Evolutionary conservation across 2,797 vertebrate species (phyloP), one percentile per base, ranked within the genome.

Genomic region (Xenentodon cancila): DNA sequence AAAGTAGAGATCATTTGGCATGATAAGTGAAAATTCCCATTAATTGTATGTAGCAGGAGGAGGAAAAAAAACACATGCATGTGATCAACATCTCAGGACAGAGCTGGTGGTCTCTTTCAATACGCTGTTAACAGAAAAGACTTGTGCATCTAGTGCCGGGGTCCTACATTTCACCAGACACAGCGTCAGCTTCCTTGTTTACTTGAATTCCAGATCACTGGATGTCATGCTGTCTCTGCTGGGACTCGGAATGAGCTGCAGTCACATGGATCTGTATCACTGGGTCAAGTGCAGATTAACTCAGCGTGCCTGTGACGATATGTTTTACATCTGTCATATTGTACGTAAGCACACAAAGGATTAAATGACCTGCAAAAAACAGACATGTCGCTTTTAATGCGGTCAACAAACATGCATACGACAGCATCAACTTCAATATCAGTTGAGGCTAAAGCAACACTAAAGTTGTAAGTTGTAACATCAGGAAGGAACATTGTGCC

Each of bases 271-370:
- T 73, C 8, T 55, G 64, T 79, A 83, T 75, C 84, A 88, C 43
- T 84, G 76, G 89, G 90, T 89, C 85, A 89, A 71, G 45, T 48
- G 46, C 53, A 79, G 88, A 85, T 92, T 90, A 90, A 72, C 59
- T 71, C 32, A 57, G 61, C 43, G 21, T 62, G 48, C 48, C 57
- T 68, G 19, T 61, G n/a, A n/a, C n/a, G 79, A 60, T 64, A 72
- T 76, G 63, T 48, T 45, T 72, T 71, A 68, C 87, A 84, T 84
- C 84, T 82, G 86, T 79, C 75, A 73, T 63, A 61, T 59, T 62
- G 20, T n/a, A 56, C 52, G 74, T 48, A 56, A 70, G 55, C 54
- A 61, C 34, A 52, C 45, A 32, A 54, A 56, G 68, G 70, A 84
- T 82, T 79, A 82, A 59, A 60, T 21, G 12, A 7, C 27, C 18